phyloP scores from a whole-genome alignment of 1,140 invertebrate genomes.

The Procambarus clarkii region DNA sequence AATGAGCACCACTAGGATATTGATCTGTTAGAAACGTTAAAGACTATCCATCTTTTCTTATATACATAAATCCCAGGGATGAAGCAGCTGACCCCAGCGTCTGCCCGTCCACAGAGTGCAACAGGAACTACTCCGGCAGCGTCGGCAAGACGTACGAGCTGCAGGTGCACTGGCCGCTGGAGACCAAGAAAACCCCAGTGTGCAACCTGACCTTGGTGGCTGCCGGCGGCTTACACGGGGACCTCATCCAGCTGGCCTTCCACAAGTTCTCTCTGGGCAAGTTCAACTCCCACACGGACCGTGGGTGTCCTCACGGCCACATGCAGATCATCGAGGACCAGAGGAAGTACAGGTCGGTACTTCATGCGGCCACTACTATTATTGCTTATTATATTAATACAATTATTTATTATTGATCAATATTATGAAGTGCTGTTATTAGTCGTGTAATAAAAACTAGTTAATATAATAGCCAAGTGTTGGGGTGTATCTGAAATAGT shows the following conservation, averaged over 20 bases:
- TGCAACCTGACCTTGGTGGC: constrained; percentile 92
- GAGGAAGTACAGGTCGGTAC: constrained; percentile 45
- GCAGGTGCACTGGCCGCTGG: constrained; percentile 81
- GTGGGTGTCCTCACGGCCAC: constrained; percentile 67
- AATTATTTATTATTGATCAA: too few species aligned
- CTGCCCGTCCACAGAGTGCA: too few species aligned
- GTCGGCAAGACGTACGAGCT: constrained; percentile 85
- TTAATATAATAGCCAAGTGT: too few species aligned
- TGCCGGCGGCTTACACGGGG: constrained; percentile 87
- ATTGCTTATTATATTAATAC: too few species aligned
- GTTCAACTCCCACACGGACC: constrained; percentile 48
- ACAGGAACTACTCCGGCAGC: constrained; percentile 80
- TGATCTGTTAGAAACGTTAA: too few species aligned
- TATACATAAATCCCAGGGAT: too few species aligned
- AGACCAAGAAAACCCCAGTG: constrained; percentile 86
- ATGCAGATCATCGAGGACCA: constrained; percentile 62
- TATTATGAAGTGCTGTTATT: too few species aligned
- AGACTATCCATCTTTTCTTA: too few species aligned
- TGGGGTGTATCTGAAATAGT: too few species aligned
- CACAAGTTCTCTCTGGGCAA: constrained; percentile 52
- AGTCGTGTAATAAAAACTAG: too few species aligned
- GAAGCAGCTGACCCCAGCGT: background rate
- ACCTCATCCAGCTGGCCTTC: constrained; percentile 85
- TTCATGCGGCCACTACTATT: too few species aligned
- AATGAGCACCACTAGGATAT: too few species aligned